These are phyloP conservation scores for Hyalella azteca DNA, from an alignment of 2,888 invertebrate genomes.

Conservation along the genomic window DNA sequence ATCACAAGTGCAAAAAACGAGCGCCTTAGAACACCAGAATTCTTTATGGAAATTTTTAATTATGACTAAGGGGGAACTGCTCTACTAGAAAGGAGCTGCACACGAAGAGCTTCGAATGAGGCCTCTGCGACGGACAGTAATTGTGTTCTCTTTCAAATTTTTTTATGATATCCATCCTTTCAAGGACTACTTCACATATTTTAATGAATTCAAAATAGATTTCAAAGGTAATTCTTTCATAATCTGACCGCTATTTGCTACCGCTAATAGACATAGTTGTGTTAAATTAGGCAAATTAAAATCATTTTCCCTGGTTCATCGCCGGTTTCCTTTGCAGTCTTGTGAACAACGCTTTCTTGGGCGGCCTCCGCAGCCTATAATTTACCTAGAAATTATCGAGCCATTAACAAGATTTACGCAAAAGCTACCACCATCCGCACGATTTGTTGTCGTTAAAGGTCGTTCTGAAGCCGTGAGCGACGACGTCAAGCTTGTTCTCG, in stretches of 20 bases:
- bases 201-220: too few relatives aligned
- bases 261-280: too few relatives aligned
- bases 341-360: neutral
- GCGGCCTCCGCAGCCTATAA: neutral
- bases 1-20: neutral
- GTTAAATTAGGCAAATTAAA: too few relatives aligned
- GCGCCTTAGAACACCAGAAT: neutral
- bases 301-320: neutral
- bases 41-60: neutral
- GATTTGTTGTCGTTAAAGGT: conserved; percentile 28
- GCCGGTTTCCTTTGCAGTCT: neutral
- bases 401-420: conserved; percentile 33
- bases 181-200: too few relatives aligned
- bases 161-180: too few relatives aligned
- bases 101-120: too few relatives aligned
- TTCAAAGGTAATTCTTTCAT: too few relatives aligned
- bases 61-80: too few relatives aligned
- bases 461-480: conserved; percentile 1
- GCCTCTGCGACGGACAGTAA: too few relatives aligned
- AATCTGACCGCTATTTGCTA: too few relatives aligned
- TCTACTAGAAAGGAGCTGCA: too few relatives aligned
- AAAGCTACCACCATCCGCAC: conserved; percentile 18
- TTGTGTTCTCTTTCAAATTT: too few relatives aligned
- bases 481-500: conserved; percentile 4
- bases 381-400: conserved; percentile 17